A percentile compares a stretch with the other conserved stretches of the same genome.
Evolutionary conservation across 2,797 vertebrate species (phyloP).

Genomic region (Austrolebias charrua): DNA sequence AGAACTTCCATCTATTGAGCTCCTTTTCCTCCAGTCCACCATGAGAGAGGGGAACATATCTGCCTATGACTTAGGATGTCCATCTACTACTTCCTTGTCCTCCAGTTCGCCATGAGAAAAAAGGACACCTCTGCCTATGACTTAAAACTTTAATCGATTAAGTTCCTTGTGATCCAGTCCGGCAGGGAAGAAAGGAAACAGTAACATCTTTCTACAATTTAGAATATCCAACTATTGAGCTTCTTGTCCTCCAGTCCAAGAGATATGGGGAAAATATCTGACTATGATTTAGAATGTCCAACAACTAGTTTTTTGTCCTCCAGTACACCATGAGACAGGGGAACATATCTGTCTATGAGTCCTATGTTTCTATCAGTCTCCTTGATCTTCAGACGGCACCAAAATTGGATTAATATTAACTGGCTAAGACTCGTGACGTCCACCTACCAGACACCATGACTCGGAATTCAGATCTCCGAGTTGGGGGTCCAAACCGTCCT

Average conservation of each 20-base stretch:
- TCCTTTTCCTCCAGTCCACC: neutral
- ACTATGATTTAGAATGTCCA: conserved; percentile 34
- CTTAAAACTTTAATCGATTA: conserved; percentile 22
- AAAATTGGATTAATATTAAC: conserved; percentile 39
- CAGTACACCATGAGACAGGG: conserved; percentile 32
- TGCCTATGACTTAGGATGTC: conserved; percentile 29
- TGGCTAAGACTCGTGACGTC: conserved; percentile 60
- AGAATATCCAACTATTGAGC: conserved; percentile 35
- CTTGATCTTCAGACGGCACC: conserved; percentile 36
- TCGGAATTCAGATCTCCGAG: conserved; percentile 91
- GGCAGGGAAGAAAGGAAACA: conserved; percentile 24
- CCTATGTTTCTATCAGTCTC: no score
- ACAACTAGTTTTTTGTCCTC: conserved; percentile 46
- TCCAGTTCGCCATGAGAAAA: conserved; percentile 39
- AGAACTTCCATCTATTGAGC: no score
- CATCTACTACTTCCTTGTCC: conserved; percentile 42
- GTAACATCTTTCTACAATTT: conserved; percentile 38
- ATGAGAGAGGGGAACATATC: conserved; percentile 24
- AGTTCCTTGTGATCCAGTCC: conserved; percentile 50
- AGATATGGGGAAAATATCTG: conserved; percentile 34
- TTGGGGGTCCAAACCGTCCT: conserved; percentile 89
- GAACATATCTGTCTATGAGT: conserved; percentile 37
- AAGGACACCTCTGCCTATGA: conserved; percentile 36
- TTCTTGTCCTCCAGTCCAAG: conserved; percentile 44
- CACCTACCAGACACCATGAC: conserved; percentile 91